phyloP scores from a whole-genome alignment of 2,797 vertebrate genomes.

The Molossus alvarezi region DNA sequence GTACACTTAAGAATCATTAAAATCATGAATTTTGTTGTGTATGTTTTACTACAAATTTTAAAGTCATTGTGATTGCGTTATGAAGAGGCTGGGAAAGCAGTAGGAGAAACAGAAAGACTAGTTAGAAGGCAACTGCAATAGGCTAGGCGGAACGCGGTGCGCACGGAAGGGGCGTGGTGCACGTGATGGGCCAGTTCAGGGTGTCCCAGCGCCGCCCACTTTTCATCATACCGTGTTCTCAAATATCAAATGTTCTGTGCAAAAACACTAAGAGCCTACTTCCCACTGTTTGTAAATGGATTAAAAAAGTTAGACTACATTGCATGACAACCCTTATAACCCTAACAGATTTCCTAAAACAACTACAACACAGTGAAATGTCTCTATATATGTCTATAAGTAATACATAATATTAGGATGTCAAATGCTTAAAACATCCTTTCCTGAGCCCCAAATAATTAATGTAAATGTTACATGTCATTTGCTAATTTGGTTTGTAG shows the following conservation, averaged over 20 bases:
- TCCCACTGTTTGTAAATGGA: background rate
- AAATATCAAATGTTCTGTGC: background rate
- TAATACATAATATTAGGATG: background rate
- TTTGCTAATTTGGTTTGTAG: background rate
- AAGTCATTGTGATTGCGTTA: background rate
- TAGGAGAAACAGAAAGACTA: background rate
- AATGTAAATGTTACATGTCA: background rate
- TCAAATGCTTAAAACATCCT: background rate
- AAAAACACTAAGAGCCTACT: background rate
- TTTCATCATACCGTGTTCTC: background rate
- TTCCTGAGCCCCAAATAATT: background rate
- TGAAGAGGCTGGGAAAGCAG: background rate
- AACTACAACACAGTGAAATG: background rate
- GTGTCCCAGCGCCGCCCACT: background rate
- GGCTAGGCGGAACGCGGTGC: background rate
- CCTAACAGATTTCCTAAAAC: background rate
- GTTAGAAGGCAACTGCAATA: accelerated
- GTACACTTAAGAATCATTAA: background rate
- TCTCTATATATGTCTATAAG: background rate
- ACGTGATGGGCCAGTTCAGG: too few species aligned
- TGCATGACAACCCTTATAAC: background rate
- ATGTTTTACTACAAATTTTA: background rate
- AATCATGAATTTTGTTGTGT: background rate
- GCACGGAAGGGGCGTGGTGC: accelerated
- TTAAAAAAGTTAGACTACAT: background rate